A percentile compares a stretch with the other conserved stretches of the same genome.
Conservation (phyloP, 2,888 invertebrate species). For the Chorisops tibialis region DNA sequence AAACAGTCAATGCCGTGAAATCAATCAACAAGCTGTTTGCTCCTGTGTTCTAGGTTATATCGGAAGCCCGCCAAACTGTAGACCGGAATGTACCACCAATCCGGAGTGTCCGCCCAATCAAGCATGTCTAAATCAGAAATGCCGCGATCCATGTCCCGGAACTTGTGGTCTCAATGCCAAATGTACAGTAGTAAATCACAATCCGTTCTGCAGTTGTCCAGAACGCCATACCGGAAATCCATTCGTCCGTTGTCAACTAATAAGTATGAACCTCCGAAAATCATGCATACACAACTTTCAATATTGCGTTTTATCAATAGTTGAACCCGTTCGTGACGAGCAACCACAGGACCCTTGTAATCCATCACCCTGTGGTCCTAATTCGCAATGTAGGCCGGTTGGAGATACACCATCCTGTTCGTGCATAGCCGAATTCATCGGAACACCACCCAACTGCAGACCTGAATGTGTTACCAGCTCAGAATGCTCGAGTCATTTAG, state of each 20-base stretch:
- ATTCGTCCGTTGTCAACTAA: slow-evolving; percentile 63
- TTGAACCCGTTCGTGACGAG: slow-evolving; percentile 52
- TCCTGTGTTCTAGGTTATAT: slow-evolving; percentile 68
- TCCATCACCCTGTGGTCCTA: slow-evolving; percentile 79
- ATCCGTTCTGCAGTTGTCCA: slow-evolving; percentile 75
- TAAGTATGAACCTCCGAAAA: slow-evolving; percentile 53
- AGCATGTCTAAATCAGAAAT: slow-evolving; percentile 76
- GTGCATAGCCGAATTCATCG: slow-evolving; percentile 64
- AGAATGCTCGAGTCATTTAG: slow-evolving; percentile 66
- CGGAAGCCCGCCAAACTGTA: slow-evolving; percentile 73
- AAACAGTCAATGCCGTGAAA: slow-evolving; percentile 71
- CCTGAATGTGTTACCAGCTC: slow-evolving; percentile 77
- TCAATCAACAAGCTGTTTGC: slow-evolving; percentile 70
- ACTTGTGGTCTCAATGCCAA: slow-evolving; percentile 73
- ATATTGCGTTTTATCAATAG: slow-evolving; percentile 39
- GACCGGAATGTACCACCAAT: slow-evolving; percentile 73
- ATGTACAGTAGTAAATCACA: slow-evolving; percentile 76
- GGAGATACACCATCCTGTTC: slow-evolving; percentile 71
- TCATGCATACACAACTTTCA: not conserved
- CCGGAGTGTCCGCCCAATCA: slow-evolving; percentile 71
- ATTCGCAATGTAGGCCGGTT: slow-evolving; percentile 66
- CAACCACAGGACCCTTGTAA: slow-evolving; percentile 64
- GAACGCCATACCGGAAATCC: slow-evolving; percentile 69
- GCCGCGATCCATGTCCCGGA: slow-evolving; percentile 76
- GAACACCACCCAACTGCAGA: slow-evolving; percentile 71